Conservation (phyloP, 2,888 invertebrate species). For the Apotomis turbidana region DNA sequence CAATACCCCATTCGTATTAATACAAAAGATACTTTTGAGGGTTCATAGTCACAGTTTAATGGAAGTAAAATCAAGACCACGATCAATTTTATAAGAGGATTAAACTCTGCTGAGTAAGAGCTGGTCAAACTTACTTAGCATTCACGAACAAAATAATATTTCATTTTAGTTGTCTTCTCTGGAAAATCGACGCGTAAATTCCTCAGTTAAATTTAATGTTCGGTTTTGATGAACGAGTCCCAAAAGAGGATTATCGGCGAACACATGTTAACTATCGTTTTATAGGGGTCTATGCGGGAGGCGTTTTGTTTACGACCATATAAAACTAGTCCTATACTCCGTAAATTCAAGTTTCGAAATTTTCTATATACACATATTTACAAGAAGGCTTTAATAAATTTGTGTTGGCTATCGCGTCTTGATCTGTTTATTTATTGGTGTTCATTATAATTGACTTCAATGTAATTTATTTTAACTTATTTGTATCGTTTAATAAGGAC, state of each 20-base stretch:
- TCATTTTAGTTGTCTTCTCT: not conserved
- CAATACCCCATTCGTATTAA: slow-evolving; percentile 4
- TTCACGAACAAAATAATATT: slow-evolving; percentile 12
- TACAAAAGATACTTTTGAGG: not conserved
- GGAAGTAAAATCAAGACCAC: not conserved
- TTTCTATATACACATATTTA: not conserved
- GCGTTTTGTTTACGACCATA: slow-evolving; percentile 47
- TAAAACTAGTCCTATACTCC: slow-evolving; percentile 39
- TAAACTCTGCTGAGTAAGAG: slow-evolving; percentile 13
- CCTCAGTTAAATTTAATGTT: slow-evolving; percentile 3
- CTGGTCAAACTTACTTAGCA: slow-evolving; percentile 24
- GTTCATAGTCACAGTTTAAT: not conserved
- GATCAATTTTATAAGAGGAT: slow-evolving; percentile 25
- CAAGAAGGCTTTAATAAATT: too few relatives aligned
- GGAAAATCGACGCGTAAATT: not conserved
- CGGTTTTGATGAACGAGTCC: slow-evolving; percentile 14
- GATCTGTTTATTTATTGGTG: too few relatives aligned
- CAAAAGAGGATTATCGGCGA: slow-evolving; percentile 25
- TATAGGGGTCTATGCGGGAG: slow-evolving; percentile 31
- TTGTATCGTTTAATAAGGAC: too few relatives aligned
- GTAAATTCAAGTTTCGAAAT: not conserved
- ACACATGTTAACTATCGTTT: slow-evolving; percentile 27
- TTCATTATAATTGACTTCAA: too few relatives aligned
- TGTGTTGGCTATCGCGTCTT: too few relatives aligned
- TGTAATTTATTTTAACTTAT: too few relatives aligned